A percentile compares a stretch with the other conserved stretches of the same genome.
These are phyloP conservation scores for Micronycteris hirsuta DNA, from an alignment of 2,113 vertebrate genomes.

Conservation along the genomic window DNA sequence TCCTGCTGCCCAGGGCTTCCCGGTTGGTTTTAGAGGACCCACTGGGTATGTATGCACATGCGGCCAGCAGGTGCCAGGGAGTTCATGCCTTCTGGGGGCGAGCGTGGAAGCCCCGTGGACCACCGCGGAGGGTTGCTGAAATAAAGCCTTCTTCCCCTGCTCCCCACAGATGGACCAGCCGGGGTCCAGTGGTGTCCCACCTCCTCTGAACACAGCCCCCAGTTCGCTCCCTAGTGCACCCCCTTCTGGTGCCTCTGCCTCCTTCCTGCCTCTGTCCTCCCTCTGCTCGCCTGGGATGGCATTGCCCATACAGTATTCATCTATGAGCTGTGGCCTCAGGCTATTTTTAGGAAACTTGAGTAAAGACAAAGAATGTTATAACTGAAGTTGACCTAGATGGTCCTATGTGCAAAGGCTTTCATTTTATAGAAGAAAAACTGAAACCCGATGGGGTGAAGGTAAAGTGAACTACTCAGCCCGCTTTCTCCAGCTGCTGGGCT, in stretches of 20 bases:
- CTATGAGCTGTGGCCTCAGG: background rate
- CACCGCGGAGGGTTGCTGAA: background rate
- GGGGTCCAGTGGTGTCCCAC: background rate
- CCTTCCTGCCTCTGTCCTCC: background rate
- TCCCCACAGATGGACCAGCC: background rate
- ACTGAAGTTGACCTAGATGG: background rate
- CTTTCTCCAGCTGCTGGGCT: background rate
- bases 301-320: background rate
- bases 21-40: background rate
- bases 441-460: background rate
- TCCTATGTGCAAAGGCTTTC: background rate
- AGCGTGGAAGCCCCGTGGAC: background rate
- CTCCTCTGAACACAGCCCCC: background rate
- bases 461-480: background rate
- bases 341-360: background rate
- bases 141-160: background rate
- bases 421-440: background rate
- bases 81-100: background rate
- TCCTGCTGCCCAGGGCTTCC: background rate
- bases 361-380: background rate
- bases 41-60: background rate
- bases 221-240: background rate
- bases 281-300: background rate
- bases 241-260: background rate
- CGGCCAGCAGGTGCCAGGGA: background rate